phyloP scores from a whole-genome alignment of 1,140 invertebrate genomes.

The Drosophila sechellia region DNA sequence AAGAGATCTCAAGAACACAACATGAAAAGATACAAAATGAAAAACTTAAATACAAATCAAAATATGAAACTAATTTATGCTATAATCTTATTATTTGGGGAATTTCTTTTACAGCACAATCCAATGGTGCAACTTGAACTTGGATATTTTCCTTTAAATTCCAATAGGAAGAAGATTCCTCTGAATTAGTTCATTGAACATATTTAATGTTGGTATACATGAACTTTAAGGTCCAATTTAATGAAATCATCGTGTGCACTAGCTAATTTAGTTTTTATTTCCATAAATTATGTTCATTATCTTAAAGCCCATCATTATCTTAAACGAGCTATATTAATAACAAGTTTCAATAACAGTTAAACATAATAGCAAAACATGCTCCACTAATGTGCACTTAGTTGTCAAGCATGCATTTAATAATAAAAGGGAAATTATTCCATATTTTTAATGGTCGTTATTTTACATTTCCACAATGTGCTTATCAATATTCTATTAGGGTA shows the following conservation, averaged over 20 bases:
- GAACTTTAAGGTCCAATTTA: background rate
- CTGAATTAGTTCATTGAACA: background rate
- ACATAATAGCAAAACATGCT: slow-evolving; percentile 19
- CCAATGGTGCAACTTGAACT: background rate
- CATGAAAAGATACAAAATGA: slow-evolving; percentile 36
- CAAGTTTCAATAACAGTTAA: slow-evolving; percentile 8
- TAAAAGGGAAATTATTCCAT: too few relatives aligned
- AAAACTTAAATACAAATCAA: slow-evolving; percentile 31
- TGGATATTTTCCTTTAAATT: background rate
- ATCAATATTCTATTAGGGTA: too few relatives aligned
- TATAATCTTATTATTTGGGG: slow-evolving; percentile 22
- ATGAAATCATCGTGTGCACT: background rate
- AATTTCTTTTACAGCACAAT: slow-evolving; percentile 6
- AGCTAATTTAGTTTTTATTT: background rate
- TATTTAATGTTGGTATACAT: too few relatives aligned
- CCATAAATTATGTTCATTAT: slow-evolving; percentile 28
- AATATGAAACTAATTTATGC: slow-evolving; percentile 23
- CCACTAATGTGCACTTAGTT: background rate
- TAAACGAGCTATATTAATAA: slow-evolving; percentile 21
- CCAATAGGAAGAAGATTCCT: background rate
- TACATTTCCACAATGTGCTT: too few relatives aligned
- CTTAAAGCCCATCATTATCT: slow-evolving; percentile 22
- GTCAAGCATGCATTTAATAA: background rate
- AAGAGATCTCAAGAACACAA: slow-evolving; percentile 59
- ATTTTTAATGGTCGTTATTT: too few relatives aligned